Base-by-base conservation (phyloP, 2,888 invertebrate species). In the Anticlea derivata region DNA sequence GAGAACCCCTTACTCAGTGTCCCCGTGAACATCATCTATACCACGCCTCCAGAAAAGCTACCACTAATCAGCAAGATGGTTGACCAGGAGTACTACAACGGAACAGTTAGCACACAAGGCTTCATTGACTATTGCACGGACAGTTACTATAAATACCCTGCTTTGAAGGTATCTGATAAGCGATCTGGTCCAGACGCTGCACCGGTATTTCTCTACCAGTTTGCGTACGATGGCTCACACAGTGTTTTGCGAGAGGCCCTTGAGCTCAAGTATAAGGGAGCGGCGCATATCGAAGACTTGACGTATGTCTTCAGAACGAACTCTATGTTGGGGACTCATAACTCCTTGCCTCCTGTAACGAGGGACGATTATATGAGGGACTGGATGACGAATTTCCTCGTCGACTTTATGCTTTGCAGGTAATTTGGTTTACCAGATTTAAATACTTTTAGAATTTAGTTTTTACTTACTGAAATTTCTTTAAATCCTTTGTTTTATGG, bases 231-330 rank as follows among this genome's bases (percentile, higher is more conserved):
- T 20, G 85, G 91, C 0, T 78, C 85, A 5, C 65, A 83, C 49
- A 92, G 91, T 22, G 73, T 89, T 1, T 78, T 92, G 38, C 91
- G 91, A 63, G 73, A 86, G 26, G 68, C 66, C 0, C 63, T 59
- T 5, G 77, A 78, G 49, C 56, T 86, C 11, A 70, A 79, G 0
- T 80, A 87, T 29, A 73, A 78, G 0, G 93, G 93, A 5, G 92
- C 91, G 2, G 92, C 88, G n/a, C 93, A 93, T 54, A 84, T 91
- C 1, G 93, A 93, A 63, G 93, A 93, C 67, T 63, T 92, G 67
- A 92, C 92, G 0, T 93, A 92, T 55, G 63, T 93, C 6, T 92
- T 93, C 57, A 73, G 70, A 39, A 68, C 72, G 1, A 84, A 83
- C 60, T 75, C 80, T 1, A 60, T 78, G 43, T 49, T 75, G 17